phyloP scores from a whole-genome alignment of 2,113 vertebrate species.

The Pleuronectes platessa region DNA sequence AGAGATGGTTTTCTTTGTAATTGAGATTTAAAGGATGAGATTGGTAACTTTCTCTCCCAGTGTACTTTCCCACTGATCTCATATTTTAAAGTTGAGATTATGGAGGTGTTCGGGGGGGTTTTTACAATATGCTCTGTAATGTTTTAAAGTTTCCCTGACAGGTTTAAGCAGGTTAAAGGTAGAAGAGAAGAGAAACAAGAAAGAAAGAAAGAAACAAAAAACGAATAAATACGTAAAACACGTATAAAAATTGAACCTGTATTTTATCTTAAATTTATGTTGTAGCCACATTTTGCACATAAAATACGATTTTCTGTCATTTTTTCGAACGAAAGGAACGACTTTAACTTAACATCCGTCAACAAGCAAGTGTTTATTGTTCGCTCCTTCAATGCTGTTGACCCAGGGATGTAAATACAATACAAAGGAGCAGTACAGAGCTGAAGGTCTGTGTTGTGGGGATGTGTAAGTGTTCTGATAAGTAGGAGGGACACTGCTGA shows the following conservation, averaged over 20 bases:
- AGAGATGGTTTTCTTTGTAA: conserved; percentile 70
- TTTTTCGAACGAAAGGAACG: conserved; percentile 18
- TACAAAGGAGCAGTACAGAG: conserved; percentile 32
- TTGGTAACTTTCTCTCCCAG: conserved; percentile 68
- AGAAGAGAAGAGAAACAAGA: neutral
- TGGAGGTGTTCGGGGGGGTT: conserved; percentile 19
- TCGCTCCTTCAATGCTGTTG: conserved; percentile 15
- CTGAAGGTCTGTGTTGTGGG: conserved; percentile 55
- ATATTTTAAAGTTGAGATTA: conserved; percentile 53
- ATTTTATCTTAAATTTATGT: no score
- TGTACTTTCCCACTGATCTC: conserved; percentile 58
- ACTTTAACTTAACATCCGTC: neutral
- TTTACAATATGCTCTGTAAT: conserved; percentile 22
- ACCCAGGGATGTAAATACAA: conserved; percentile 40
- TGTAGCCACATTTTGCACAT: neutral
- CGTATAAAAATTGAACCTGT: neutral
- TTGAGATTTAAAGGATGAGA: conserved; percentile 66
- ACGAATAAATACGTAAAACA: neutral
- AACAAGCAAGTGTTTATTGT: conserved; percentile 38
- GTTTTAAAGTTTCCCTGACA: conserved; percentile 32
- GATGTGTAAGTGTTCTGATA: conserved; percentile 53
- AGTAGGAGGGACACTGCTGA: conserved; percentile 70
- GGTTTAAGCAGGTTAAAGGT: conserved; percentile 15
- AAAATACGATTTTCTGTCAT: neutral
- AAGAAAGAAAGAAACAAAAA: neutral